A percentile compares a stretch with the other conserved stretches of the same genome.
Evolutionary conservation across 1,140 invertebrate species (phyloP).

Genomic region (Radopholus similis): DNA sequence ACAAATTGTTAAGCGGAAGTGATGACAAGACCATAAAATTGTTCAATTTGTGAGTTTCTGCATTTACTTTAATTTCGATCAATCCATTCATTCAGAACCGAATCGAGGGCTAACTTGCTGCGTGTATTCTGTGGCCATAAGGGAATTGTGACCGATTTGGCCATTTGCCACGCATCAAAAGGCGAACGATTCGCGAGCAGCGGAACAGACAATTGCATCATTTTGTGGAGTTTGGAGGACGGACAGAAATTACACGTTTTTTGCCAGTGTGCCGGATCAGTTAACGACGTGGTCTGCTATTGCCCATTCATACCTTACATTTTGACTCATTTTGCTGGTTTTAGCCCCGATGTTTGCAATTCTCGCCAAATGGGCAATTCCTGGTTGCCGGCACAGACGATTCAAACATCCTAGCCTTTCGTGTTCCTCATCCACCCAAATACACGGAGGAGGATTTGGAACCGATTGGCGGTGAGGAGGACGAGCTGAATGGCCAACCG

Average conservation of each 20-base stretch:
- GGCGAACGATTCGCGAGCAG: conserved; percentile 1
- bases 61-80: not conserved
- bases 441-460: not conserved
- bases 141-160: not conserved
- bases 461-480: not conserved
- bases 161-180: not conserved
- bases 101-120: conserved; percentile 1
- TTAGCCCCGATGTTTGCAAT: not conserved
- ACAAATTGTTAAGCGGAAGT: not conserved
- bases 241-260: not conserved
- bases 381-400: conserved; percentile 10
- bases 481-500: not conserved
- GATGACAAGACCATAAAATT: conserved; percentile 15
- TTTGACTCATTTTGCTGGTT: not conserved
- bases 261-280: not conserved
- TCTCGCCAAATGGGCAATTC: not conserved
- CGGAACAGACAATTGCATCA: conserved; percentile 3
- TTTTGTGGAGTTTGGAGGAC: not conserved
- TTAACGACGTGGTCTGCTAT: not conserved
- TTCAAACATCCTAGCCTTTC: not conserved
- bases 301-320: not conserved
- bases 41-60: not conserved
- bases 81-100: not conserved
- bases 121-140: conserved; percentile 11
- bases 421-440: not conserved